Evolutionary conservation across 2,113 vertebrate species (phyloP), one percentile per base, ranked within the genome.

Genomic region (Myotis davidii): DNA sequence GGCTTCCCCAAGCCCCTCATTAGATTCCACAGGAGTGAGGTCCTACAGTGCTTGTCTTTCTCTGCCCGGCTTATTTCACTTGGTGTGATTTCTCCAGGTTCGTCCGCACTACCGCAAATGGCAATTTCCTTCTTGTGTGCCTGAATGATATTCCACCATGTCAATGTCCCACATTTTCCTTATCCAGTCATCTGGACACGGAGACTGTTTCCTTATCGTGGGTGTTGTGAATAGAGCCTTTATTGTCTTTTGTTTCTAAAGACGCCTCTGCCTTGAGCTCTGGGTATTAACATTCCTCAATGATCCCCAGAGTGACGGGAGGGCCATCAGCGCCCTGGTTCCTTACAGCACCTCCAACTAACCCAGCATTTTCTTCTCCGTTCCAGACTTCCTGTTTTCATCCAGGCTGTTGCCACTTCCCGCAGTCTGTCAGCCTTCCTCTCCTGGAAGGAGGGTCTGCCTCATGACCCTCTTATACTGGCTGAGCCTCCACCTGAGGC

Each of bases 321-420:
- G 14, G 34, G 34, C 6, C 39, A 23, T 1, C 48, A n/a, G 32
- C 17, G 27, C 0, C 32, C 29, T 50, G 13, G 25, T n/a, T 29
- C 32, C 52, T 65, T 83, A 29, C 1, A 17, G 52, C 67, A 16
- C 21, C 25, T 12, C 27, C n/a, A 64, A 59, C 11, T 65, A 54
- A 74, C 0, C 8, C 79, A 12, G 5, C 27, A 1, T 34, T 65
- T 34, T 21, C 69, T 29, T 39, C 29, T 32, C 4, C n/a, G 13
- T 18, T 25, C 29, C 23, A 56, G 29, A 25, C 12, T 56, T 39
- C 9, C 8, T 29, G 21, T 37, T 85, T 59, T 42, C 59, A 72
- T 45, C 52, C n/a, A 18, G 0, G 6, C 8, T 13, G 5, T 25
- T 23, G 4, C 1, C 6, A 1, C 6, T 74, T 84, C 4, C 45